A percentile compares a stretch with the other conserved stretches of the same genome.
These are phyloP conservation scores for Eonycteris spelaea DNA, from an alignment of 2,113 vertebrate species.

Conservation along the genomic window DNA sequence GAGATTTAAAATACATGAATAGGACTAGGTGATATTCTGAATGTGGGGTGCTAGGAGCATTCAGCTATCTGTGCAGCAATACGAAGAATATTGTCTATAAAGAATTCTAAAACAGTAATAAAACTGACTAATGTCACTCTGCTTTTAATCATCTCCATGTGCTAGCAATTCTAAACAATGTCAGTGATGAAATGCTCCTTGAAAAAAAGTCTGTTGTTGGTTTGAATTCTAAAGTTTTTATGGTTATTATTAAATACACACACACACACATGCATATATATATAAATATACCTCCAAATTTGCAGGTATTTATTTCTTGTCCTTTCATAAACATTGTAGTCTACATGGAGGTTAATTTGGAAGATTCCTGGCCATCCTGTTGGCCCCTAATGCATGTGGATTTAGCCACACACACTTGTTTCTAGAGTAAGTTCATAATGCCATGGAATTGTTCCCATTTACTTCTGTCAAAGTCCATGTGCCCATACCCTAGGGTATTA, in stretches of 20 bases:
- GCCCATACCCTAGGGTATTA: not conserved
- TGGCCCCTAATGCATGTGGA: not conserved
- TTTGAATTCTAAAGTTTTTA: not conserved
- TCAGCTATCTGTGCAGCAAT: not conserved
- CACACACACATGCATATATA: not conserved
- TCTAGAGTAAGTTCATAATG: not conserved
- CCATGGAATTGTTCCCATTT: not conserved
- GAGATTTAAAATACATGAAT: not conserved
- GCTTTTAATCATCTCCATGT: not conserved
- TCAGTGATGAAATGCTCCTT: not conserved
- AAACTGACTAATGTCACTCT: not conserved
- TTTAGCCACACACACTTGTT: not conserved
- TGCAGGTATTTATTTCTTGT: not conserved
- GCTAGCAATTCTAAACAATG: not conserved
- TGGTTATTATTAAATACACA: not conserved
- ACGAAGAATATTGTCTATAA: not conserved
- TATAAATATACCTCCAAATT: not conserved
- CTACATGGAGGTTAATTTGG: not conserved
- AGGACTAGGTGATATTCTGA: not conserved
- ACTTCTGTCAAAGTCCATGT: not conserved
- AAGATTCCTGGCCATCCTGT: not conserved
- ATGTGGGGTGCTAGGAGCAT: rapidly evolving
- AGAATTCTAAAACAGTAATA: not conserved
- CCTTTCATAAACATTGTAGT: not conserved
- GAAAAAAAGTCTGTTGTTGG: slow-evolving; percentile 5